Evolutionary conservation across 2,888 invertebrate species (phyloP).

Genomic region (Chaitophorus viminalis): DNA sequence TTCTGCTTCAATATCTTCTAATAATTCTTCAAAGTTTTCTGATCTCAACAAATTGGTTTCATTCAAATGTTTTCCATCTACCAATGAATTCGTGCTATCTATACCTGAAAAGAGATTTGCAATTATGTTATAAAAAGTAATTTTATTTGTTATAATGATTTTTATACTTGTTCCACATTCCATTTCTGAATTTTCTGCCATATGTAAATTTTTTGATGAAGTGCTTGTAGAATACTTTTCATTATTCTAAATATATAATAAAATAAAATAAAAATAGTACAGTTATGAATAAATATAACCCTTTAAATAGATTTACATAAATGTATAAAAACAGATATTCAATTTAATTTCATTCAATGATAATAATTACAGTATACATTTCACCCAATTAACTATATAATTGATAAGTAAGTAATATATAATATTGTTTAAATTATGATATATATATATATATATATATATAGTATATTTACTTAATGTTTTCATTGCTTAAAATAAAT

Average conservation of each 20-base stretch:
- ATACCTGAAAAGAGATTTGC: neutral
- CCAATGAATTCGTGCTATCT: neutral
- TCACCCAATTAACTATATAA: too few relatives aligned
- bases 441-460: too few relatives aligned
- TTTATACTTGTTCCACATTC: conserved; percentile 31
- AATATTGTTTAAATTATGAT: too few relatives aligned
- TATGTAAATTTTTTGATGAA: conserved; percentile 1
- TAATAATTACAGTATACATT: too few relatives aligned
- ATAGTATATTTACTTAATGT: neutral
- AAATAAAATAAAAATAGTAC: neutral
- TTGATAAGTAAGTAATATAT: too few relatives aligned
- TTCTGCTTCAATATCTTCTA: conserved; percentile 57
- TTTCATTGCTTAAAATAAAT: neutral
- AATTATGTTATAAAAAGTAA: neutral
- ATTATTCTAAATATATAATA: conserved; percentile 29
- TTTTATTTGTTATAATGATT: neutral
- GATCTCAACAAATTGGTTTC: conserved; percentile 33
- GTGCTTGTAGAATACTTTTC: conserved; percentile 25
- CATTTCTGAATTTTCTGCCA: conserved; percentile 15
- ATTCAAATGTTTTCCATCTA: neutral
- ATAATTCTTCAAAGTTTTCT: conserved; percentile 55
- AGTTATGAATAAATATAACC: neutral
- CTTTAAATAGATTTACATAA: neutral
- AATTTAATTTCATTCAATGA: neutral
- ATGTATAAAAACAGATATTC: neutral